Percentiles rank a stretch among this genome's conserved stretches.
phyloP scores from a whole-genome alignment of 2,113 vertebrate genomes.

The Nibea albiflora region DNA sequence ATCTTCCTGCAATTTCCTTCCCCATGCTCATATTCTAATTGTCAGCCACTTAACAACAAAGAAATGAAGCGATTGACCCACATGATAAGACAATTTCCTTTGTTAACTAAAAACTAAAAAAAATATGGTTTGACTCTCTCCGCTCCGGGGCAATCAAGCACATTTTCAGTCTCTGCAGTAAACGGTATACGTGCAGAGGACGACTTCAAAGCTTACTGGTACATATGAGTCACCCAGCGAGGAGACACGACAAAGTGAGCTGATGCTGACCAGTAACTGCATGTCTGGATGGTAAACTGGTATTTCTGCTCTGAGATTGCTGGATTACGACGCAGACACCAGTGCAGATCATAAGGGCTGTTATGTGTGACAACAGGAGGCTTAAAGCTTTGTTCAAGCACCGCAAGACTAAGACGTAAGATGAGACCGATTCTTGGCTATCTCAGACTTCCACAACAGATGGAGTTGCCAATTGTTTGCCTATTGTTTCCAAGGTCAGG shows the following conservation, averaged over 20 bases:
- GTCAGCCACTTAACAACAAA: slow-evolving; percentile 23
- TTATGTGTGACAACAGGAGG: background rate
- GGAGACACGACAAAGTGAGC: background rate
- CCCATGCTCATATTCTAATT: slow-evolving; percentile 6
- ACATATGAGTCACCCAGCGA: background rate
- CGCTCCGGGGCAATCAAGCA: background rate
- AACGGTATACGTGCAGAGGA: background rate
- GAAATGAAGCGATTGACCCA: background rate
- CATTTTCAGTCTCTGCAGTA: background rate
- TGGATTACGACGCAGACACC: background rate
- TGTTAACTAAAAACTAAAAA: background rate
- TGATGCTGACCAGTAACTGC: background rate
- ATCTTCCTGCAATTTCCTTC: slow-evolving; percentile 9
- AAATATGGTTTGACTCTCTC: background rate
- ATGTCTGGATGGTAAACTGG: background rate
- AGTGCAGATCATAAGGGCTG: background rate
- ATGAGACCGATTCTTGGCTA: no score
- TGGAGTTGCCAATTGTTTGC: background rate
- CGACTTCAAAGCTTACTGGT: background rate
- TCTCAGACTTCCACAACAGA: background rate
- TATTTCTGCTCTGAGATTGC: background rate
- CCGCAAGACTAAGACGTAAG: background rate
- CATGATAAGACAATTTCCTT: slow-evolving; percentile 16
- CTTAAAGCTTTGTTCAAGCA: background rate
- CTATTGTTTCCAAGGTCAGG: background rate